phyloP scores from a whole-genome alignment of 2,113 vertebrate genomes.

The Dinomys branickii region DNA sequence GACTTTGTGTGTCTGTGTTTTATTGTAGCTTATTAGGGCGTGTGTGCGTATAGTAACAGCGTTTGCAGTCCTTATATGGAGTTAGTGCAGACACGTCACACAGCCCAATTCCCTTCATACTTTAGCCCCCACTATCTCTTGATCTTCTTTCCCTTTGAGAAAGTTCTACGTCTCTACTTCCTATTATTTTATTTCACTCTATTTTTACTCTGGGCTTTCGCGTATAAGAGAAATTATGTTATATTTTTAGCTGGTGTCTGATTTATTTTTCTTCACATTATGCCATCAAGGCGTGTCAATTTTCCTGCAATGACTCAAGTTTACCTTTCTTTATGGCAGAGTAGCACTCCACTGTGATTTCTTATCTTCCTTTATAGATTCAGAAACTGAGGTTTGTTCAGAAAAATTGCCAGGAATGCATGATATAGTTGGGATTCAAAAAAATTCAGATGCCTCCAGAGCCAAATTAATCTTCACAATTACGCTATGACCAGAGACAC shows the following conservation, averaged over 20 bases:
- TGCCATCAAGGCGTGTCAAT: background rate
- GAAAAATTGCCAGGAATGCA: background rate
- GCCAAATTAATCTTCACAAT: background rate
- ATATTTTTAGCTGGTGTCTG: background rate
- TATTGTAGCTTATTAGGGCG: background rate
- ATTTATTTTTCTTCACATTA: background rate
- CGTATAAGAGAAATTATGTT: background rate
- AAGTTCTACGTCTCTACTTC: background rate
- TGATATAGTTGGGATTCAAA: background rate
- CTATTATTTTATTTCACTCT: background rate
- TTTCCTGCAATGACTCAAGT: background rate
- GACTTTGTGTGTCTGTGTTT: background rate
- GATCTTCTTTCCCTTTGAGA: background rate
- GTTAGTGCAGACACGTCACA: background rate
- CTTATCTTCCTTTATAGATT: background rate
- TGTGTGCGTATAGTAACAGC: background rate
- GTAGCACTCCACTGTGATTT: background rate
- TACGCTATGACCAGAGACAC: background rate
- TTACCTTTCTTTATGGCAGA: background rate
- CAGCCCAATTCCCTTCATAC: too few species aligned
- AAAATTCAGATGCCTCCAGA: slow-evolving; percentile 24
- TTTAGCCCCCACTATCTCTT: background rate
- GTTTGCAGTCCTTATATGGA: background rate
- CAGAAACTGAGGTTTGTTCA: background rate
- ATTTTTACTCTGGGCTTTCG: background rate